Evolutionary conservation across 2,888 invertebrate genomes (phyloP), one percentile per base, ranked within the genome.

Genomic region (Leptinotarsa haldemani): DNA sequence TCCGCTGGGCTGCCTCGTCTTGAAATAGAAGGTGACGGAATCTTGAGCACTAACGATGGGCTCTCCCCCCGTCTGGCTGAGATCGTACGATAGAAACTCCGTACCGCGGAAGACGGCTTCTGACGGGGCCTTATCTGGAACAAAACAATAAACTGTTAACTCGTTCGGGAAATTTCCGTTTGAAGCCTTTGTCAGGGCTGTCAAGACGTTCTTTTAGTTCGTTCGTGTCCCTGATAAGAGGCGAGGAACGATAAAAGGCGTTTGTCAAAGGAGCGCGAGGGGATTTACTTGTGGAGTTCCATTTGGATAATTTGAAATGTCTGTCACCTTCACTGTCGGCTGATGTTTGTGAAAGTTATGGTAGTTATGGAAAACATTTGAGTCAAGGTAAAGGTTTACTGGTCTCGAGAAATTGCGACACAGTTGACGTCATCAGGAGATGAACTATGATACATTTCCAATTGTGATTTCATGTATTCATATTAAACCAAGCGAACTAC

Each of bases 31-130:
- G 5, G 94, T 94, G 80, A 98, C 94, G 77, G 95, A 93, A 87
- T 98, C 98, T 85, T 95, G 95, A 71, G 94, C 94, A 87, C 96
- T 96, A 78, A 96, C 94, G 82, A 97, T 94, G 3, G 96, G 95
- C 84, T 95, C 95, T 0, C 94, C 95, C 4, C 95, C 95, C 0
- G 93, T 93, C 86, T 94, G 94, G 75, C 94, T 94, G 82, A 97
- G 90, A 88, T 97, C 95, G 88, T 97, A 97, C 69, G 95, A 95
- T 71, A 98, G 91, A 89, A 95, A 97, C 89, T 97, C 97, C 0
- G 93, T 93, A 7, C 97, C 97, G 71, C 94, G 92, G 88, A 98
- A 97, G 72, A 97, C 97, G 12, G 97, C 97, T 88, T 97, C 97
- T 70, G 96, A 94, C 56, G 97, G 96, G 15, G 95, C 94, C 89